Evolutionary conservation across 1,140 invertebrate species (phyloP), one percentile per base, ranked within the genome.

Genomic region (Atopsyche davidsoni): DNA sequence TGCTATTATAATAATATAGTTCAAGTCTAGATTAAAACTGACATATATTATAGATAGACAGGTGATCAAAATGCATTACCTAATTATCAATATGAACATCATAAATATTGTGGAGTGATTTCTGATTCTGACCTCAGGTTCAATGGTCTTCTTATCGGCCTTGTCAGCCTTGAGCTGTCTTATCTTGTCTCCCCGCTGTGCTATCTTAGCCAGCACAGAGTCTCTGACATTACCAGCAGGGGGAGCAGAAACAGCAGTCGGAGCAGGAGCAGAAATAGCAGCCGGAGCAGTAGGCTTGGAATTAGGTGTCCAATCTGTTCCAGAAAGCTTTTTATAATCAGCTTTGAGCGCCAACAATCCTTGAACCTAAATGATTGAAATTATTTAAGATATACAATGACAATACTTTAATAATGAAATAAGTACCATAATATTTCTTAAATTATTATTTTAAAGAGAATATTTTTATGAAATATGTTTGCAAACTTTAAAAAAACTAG

Each of bases 111-210:
- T 14, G 17, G 21, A 24, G n/a, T 21, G 39, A 39, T n/a, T 41
- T 17, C 21, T 3, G n/a, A 10, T 17, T 23, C 21, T 18, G 22
- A 58, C 51, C 25, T 59, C 45, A n/a, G 42, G 17, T 23, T 86
- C 81, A 21, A 89, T 72, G 19, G 67, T 62, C 3, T 60, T 56
- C 55, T 80, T 80, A 1, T 70, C 58, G 9, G 78, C 76, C 61
- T 83, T 84, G 14, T 77, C 68, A 4, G 73, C 51, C 65, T 89
- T 89, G n/a, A 89, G 63, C 22, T 82, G 72, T 34, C 87, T 66
- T 9, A 90, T 78, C 42, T 78, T 67, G 58, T 88, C 79, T 2
- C 86, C 87, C 66, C 89, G 80, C 53, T 73, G 69, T 2, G 62
- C 62, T 16, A 79, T 78, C 54, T 75, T 67, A 4, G 68, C 63